Evolutionary conservation across 2,888 invertebrate species (phyloP).

Genomic region (Polydrusus pterygomalis): DNA sequence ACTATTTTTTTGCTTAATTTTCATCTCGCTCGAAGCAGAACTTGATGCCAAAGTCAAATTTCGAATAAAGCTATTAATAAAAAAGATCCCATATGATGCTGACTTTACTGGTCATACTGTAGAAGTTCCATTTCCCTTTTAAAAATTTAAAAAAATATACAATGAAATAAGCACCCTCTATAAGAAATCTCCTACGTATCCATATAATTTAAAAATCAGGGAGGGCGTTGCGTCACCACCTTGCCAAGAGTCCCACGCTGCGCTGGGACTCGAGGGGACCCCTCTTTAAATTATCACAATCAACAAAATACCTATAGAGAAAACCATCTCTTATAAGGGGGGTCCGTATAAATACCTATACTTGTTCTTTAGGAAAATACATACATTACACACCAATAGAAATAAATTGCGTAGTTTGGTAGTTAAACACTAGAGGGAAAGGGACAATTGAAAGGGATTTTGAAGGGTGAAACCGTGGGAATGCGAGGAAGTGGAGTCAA

Average conservation of each 20-base stretch:
- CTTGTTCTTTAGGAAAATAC: slow-evolving; percentile 43
- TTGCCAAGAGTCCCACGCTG: slow-evolving; percentile 55
- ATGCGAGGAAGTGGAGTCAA: slow-evolving; percentile 36
- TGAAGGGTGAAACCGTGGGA: slow-evolving; percentile 47
- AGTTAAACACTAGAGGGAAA: slow-evolving; percentile 15
- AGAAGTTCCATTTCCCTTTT: too few relatives aligned
- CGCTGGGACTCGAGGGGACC: slow-evolving; percentile 23
- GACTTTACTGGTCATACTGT: too few relatives aligned
- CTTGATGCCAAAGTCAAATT: too few relatives aligned
- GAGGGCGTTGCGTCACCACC: slow-evolving; percentile 49
- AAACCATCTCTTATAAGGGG: slow-evolving; percentile 33
- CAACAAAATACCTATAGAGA: slow-evolving; percentile 49
- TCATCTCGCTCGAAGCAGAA: too few relatives aligned
- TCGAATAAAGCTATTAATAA: too few relatives aligned
- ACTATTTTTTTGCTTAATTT: too few relatives aligned
- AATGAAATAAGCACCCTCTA: background rate
- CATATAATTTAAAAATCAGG: slow-evolving; percentile 12
- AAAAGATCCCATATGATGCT: too few relatives aligned
- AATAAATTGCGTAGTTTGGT: slow-evolving; percentile 29
- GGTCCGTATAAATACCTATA: slow-evolving; percentile 42
- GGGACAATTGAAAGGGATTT: slow-evolving; percentile 19
- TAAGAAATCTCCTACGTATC: background rate
- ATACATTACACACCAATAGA: slow-evolving; percentile 21
- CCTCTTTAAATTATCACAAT: slow-evolving; percentile 50
- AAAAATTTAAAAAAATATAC: too few relatives aligned